phyloP scores from a whole-genome alignment of 2,888 invertebrate genomes.

The Noctuana brunneofusca region DNA sequence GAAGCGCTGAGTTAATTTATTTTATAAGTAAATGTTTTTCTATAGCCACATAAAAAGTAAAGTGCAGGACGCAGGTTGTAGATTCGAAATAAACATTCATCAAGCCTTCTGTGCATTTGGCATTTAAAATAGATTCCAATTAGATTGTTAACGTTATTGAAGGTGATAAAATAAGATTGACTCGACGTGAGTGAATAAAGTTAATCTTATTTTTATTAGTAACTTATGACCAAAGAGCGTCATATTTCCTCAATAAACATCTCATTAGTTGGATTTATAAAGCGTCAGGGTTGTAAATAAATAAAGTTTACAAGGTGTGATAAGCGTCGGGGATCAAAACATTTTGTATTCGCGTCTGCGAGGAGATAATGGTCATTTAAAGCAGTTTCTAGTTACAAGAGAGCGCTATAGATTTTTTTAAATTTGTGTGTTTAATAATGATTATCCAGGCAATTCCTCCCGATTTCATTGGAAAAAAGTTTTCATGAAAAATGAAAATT shows the following conservation, averaged over 20 bases:
- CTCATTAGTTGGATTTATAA: conserved; percentile 27
- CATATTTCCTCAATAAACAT: conserved; percentile 18
- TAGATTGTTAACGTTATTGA: conserved; percentile 3
- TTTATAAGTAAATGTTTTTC: no score
- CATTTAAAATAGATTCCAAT: conserved; percentile 1
- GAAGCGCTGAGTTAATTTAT: no score
- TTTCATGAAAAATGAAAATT: no score
- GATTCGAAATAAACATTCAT: conserved; percentile 6
- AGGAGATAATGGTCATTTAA: conserved; percentile 21
- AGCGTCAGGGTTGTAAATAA: conserved; percentile 17
- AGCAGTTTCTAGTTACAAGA: conserved; percentile 13
- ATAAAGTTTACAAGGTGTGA: conserved; percentile 25
- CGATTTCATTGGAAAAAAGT: no score
- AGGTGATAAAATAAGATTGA: conserved; percentile 15
- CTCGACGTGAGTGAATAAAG: not conserved
- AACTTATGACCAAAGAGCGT: conserved; percentile 4
- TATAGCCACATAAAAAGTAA: not conserved
- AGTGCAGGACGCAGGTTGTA: not conserved
- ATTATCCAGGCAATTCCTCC: no score
- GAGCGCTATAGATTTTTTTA: not conserved
- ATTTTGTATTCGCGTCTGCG: conserved; percentile 7
- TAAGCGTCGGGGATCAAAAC: conserved; percentile 13
- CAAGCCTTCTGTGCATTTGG: conserved; percentile 12
- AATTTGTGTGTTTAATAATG: not conserved
- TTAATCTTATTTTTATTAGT: conserved; percentile 11